Percentiles rank a stretch among this genome's conserved stretches.
Conservation (phyloP, 2,113 vertebrate genomes). For the Dipodomys spectabilis region DNA sequence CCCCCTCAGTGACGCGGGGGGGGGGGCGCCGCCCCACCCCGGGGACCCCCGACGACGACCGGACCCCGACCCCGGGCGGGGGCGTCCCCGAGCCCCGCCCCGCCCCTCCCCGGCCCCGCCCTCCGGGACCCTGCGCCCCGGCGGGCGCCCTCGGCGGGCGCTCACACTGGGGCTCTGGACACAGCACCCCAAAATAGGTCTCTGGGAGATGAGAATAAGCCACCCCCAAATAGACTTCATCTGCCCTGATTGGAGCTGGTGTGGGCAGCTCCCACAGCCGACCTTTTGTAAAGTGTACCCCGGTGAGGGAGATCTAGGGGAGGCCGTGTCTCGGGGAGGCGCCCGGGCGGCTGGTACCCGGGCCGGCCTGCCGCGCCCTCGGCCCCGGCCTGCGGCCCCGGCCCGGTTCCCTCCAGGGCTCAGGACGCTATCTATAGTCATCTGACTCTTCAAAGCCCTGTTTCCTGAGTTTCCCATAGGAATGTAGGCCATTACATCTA, state of each 20-base stretch:
- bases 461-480: neutral
- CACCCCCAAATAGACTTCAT: neutral
- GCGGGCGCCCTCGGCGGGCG: neutral
- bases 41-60: neutral
- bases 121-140: neutral
- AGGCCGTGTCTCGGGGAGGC: neutral
- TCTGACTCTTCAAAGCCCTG: neutral
- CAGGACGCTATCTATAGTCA: neutral
- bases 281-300: neutral
- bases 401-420: neutral
- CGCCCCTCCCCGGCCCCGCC: neutral
- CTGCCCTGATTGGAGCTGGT: neutral
- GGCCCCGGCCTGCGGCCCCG: neutral
- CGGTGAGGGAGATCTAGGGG: neutral
- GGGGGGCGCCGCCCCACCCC: neutral
- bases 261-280: no score
- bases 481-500: neutral
- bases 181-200: neutral
- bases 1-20: constrained; percentile 59
- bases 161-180: no score
- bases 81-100: neutral
- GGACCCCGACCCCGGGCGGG: neutral
- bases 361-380: neutral
- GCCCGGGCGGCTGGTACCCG: neutral
- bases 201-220: neutral